phyloP scores from a whole-genome alignment of 2,113 vertebrate genomes.

The Setophaga petechia region DNA sequence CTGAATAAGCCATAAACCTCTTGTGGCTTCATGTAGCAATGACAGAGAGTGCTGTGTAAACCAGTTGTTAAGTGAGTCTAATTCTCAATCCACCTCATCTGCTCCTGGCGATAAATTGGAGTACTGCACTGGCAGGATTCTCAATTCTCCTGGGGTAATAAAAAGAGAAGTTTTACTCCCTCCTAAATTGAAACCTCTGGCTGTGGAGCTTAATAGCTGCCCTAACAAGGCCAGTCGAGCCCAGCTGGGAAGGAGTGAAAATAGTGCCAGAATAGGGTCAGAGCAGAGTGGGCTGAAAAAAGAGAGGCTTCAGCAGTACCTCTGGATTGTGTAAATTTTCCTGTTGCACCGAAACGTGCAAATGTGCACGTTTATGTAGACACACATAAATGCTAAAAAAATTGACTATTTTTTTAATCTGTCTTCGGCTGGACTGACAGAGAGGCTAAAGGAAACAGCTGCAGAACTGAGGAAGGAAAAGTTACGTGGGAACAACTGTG shows the following conservation, averaged over 20 bases:
- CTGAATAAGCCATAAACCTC: constrained; percentile 15
- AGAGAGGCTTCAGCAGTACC: not conserved
- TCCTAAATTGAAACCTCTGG: constrained; percentile 15
- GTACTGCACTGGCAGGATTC: not conserved
- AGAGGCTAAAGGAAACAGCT: not conserved
- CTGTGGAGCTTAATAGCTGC: not conserved
- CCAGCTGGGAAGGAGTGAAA: not conserved
- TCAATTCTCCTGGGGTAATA: not conserved
- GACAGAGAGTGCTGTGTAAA: not conserved
- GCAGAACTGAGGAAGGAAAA: not conserved
- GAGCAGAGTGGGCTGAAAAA: not conserved
- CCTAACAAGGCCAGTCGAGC: not conserved
- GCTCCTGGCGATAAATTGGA: not conserved
- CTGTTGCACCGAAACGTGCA: not conserved
- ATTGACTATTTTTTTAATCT: not conserved
- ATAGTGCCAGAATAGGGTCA: not conserved
- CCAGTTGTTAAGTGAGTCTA: not conserved
- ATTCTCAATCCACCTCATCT: constrained; percentile 12
- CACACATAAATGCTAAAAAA: not conserved
- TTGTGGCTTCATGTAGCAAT: not conserved
- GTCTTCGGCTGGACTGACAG: not conserved
- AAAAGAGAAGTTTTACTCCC: not conserved
- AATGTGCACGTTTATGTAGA: not conserved
- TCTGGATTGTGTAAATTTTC: not conserved
- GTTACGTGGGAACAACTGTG: not conserved